Evolutionary conservation across 2,113 vertebrate species (phyloP).

Genomic region (Eira barbara): DNA sequence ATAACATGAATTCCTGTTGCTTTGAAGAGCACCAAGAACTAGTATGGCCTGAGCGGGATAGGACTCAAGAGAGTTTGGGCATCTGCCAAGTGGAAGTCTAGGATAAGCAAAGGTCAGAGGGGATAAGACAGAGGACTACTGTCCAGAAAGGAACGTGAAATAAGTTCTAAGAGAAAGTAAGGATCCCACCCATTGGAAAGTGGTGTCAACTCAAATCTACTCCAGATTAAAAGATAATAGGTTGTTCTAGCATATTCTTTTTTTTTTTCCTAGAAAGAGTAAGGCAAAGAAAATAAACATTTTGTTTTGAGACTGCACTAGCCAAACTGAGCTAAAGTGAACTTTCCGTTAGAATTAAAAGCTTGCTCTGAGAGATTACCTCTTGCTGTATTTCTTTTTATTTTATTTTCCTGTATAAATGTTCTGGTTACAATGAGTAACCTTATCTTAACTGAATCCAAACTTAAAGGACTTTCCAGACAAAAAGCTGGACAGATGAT

Average conservation of each 20-base stretch:
- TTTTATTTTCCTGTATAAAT: conserved; percentile 19
- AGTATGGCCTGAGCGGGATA: neutral
- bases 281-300: neutral
- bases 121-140: neutral
- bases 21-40: neutral
- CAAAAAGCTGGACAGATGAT: neutral
- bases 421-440: neutral
- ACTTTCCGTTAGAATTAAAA: neutral
- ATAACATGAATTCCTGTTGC: neutral
- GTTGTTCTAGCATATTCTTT: neutral
- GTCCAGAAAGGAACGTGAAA: neutral
- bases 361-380: conserved; percentile 27
- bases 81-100: neutral
- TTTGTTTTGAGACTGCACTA: neutral
- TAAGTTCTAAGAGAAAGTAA: neutral
- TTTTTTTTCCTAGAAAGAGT: neutral
- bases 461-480: conserved; percentile 6
- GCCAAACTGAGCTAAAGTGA: neutral
- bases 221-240: neutral
- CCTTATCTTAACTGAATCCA: conserved; percentile 9
- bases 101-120: neutral
- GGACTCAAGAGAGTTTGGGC: neutral
- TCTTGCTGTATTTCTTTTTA: conserved; percentile 20
- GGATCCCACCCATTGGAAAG: neutral
- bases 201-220: neutral